phyloP scores from a whole-genome alignment of 2,797 vertebrate genomes.

The Cirrhinus molitorella region DNA sequence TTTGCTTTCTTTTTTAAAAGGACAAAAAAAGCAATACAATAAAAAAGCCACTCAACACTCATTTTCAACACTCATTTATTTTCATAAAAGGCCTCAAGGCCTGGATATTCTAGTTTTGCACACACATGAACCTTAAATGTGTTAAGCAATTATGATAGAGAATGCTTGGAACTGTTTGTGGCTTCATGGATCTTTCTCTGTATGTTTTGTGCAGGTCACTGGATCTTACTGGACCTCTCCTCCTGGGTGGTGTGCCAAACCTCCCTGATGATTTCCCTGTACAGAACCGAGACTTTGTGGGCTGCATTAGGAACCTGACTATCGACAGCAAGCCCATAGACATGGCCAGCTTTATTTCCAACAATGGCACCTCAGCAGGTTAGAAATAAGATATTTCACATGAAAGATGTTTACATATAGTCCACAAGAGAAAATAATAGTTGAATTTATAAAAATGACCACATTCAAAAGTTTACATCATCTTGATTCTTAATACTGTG shows the following conservation, averaged over 20 bases:
- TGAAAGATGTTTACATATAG: too few species aligned
- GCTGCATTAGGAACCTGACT: conserved; percentile 95
- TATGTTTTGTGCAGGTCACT: conserved; percentile 82
- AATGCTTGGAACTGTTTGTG: not conserved
- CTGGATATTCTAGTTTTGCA: not conserved
- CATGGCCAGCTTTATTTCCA: conserved; percentile 95
- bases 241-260: conserved; percentile 95
- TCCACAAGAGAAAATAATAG: too few species aligned
- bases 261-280: conserved; percentile 96
- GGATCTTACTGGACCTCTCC: conserved; percentile 93
- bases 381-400: not conserved
- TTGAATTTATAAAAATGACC: too few species aligned
- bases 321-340: conserved; percentile 90
- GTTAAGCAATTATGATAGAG: not conserved
- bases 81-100: not conserved
- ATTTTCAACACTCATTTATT: not conserved
- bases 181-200: conserved; percentile 15
- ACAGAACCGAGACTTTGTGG: conserved; percentile 91
- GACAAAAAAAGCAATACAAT: not conserved
- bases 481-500: too few species aligned
- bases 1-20: not conserved
- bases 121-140: not conserved
- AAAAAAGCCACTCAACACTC: not conserved
- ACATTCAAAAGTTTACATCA: too few species aligned
- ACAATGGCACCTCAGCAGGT: conserved; percentile 87